A percentile compares a stretch with the other conserved stretches of the same genome.
phyloP scores from a whole-genome alignment of 1,140 invertebrate species.

The Drosophila kanapiae region DNA sequence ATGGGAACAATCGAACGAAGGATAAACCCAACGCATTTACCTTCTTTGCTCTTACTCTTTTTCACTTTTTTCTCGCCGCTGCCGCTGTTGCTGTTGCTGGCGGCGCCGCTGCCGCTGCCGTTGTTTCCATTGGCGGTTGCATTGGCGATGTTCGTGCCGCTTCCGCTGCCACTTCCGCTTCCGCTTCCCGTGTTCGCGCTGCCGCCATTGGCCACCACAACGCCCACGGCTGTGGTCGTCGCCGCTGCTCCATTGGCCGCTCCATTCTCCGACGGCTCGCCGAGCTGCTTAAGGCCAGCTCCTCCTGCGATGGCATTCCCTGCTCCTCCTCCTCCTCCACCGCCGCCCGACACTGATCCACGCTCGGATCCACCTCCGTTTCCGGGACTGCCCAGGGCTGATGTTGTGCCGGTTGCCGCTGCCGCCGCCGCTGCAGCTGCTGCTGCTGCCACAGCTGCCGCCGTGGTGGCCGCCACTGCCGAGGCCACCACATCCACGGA shows the following conservation, averaged over 20 bases:
- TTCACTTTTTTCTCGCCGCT: conserved; percentile 85
- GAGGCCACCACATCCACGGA: conserved; percentile 64
- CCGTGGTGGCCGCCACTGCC: conserved; percentile 47
- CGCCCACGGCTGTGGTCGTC: conserved; percentile 11
- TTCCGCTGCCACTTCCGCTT: not conserved
- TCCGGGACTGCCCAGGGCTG: conserved; percentile 50
- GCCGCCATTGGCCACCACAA: conserved; percentile 35
- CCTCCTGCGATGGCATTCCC: conserved; percentile 1
- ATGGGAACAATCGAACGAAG: conserved; percentile 72
- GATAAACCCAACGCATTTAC: conserved; percentile 84
- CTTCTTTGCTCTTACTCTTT: conserved; percentile 85
- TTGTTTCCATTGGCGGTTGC: conserved; percentile 24
- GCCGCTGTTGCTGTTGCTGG: conserved; percentile 66
- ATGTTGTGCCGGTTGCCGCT: not conserved
- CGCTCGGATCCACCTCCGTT: conserved; percentile 59
- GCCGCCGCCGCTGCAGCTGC: conserved; percentile 45
- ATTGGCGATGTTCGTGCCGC: conserved; percentile 23
- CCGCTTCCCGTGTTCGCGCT: not conserved
- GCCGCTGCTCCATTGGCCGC: conserved; percentile 2
- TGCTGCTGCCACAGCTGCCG: conserved; percentile 4
- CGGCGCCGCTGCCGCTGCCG: conserved; percentile 47
- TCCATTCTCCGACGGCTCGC: conserved; percentile 5
- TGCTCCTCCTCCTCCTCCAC: conserved; percentile 15
- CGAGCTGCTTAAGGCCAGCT: conserved; percentile 8
- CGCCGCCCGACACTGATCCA: conserved; percentile 24